Conservation (phyloP, 2,888 invertebrate genomes). For the Ormyrus thymus region DNA sequence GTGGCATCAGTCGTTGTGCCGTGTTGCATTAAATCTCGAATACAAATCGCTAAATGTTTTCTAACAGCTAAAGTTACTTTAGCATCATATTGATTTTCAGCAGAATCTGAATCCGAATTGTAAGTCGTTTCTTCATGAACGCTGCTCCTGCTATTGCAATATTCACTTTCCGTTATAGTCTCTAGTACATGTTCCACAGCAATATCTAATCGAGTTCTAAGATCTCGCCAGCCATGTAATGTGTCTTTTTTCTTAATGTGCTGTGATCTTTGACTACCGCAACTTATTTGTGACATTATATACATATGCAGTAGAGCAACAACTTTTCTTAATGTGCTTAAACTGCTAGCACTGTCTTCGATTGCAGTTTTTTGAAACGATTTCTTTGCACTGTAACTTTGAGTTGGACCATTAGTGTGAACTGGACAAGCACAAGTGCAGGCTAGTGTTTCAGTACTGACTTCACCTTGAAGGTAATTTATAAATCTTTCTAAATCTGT, state of each 20-base stretch:
- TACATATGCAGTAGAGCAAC: constrained; percentile 94
- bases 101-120: constrained; percentile 78
- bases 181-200: constrained; percentile 84
- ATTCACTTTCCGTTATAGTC: constrained; percentile 65
- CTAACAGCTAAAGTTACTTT: constrained; percentile 92
- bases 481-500: constrained; percentile 98
- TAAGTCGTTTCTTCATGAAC: constrained; percentile 75
- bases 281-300: constrained; percentile 93
- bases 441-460: constrained; percentile 75
- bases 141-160: constrained; percentile 59
- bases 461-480: constrained; percentile 91
- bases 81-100: constrained; percentile 79
- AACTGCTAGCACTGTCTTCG: constrained; percentile 77
- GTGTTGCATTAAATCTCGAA: constrained; percentile 95
- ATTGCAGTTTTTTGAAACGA: constrained; percentile 69
- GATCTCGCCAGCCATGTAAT: constrained; percentile 96
- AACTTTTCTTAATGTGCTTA: constrained; percentile 90
- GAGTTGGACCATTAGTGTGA: constrained; percentile 65
- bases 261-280: constrained; percentile 83
- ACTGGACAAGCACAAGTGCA: constrained; percentile 76
- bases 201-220: constrained; percentile 94
- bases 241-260: constrained; percentile 89
- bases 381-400: constrained; percentile 66
- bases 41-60: constrained; percentile 92
- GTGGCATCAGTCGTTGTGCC: constrained; percentile 84